Base-by-base conservation (phyloP, 2,888 invertebrate genomes). In the Drosophila emarginata region DNA sequence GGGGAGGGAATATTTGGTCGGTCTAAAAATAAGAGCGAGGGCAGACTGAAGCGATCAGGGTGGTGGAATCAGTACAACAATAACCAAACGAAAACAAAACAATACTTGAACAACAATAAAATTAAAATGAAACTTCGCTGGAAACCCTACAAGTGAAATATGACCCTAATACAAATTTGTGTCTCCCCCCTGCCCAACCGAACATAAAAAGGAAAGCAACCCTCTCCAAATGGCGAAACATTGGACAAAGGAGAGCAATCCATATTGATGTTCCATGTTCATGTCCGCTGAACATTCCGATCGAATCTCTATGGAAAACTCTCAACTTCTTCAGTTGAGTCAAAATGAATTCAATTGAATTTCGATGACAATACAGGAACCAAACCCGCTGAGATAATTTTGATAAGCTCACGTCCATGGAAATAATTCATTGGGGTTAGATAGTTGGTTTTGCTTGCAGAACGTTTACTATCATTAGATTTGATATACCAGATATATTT, bases 91-190 rank as follows among this genome's bases (percentile, higher is more conserved):
- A 67, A 52, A 72, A 72, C 56, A 59, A 71, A 72, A 66, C 74
- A 71, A 70, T 81, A 75, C 59, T 78, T 67, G 76, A 60, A 67
- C 67, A 62, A 83, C 77, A 89, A 88, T 88, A 87, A 84, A 86
- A 84, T 80, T 80, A 78, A 86, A 83, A 85, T 83, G 88, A 86
- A 87, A 87, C 87, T 90, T 89, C 87, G 77, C 76, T 87, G 80
- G 89, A 91, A 90, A 83, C 90, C 90, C 83, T 89, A 87, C 86
- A 90, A 90, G 82, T 90, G 90, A 91, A 90, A 91, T 90, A 90
- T 89, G 90, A 90, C 88, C 87, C 89, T 87, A 90, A 90, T 89
- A 89, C 82, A 90, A 80, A 80, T 80, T 76, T 76, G 72, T 79
- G 79, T 32, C 32, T 32, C 78, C 40, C 57, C 71, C 61, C 71